Conservation (phyloP, 2,113 vertebrate genomes). For the Pterocles orientalis region DNA sequence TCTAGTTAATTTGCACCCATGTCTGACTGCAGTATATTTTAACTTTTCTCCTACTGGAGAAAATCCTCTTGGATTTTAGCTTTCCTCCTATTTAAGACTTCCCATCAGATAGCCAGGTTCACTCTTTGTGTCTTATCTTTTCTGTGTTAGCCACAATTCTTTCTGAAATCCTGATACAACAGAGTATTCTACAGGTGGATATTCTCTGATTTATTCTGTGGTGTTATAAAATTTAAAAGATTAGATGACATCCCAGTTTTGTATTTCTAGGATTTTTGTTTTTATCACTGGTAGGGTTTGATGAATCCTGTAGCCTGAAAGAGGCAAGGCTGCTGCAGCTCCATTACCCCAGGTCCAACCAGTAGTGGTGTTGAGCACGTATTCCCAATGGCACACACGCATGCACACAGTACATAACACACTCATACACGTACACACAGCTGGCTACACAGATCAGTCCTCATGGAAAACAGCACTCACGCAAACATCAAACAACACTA, state of each 20-base stretch:
- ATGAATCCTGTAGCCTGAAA: neutral
- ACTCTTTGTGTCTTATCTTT: neutral
- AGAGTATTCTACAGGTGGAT: neutral
- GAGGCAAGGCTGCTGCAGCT: neutral
- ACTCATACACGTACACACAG: fast-evolving
- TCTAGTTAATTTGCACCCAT: neutral
- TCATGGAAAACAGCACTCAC: neutral
- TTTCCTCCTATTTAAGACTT: neutral
- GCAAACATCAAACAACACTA: neutral
- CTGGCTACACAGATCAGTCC: neutral
- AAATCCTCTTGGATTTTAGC: neutral
- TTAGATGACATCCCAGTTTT: neutral
- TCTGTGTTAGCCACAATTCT: neutral
- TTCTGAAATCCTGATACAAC: neutral
- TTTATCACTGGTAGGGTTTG: neutral
- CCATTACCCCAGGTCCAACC: neutral
- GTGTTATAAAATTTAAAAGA: neutral
- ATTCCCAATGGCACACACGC: neutral
- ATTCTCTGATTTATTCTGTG: neutral
- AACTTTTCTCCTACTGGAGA: neutral
- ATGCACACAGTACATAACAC: fast-evolving
- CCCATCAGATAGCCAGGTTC: neutral
- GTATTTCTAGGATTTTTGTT: neutral
- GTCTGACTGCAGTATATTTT: neutral
- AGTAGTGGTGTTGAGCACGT: neutral